Evolutionary conservation across 2,888 invertebrate species (phyloP), one percentile per base, ranked within the genome.

Genomic region (Timema cristinae): DNA sequence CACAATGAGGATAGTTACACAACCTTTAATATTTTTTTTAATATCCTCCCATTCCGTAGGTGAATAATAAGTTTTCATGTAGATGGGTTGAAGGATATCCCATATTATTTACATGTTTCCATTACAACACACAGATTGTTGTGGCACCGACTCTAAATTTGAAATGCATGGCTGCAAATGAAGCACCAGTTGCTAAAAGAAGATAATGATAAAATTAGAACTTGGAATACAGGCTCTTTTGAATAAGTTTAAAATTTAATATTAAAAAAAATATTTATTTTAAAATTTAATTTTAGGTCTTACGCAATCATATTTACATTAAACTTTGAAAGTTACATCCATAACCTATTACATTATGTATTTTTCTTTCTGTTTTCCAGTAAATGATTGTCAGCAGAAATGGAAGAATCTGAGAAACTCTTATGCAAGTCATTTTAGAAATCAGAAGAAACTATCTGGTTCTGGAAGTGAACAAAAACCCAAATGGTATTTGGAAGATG

Each of bases 91-190:
- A 59, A 59, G n/a, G 7, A 59, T n/a, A 13, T 59, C 59, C 59
- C n/a, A n/a, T 59, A 59, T n/a, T 15, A 59, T 59, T 5, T n/a
- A 32, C 59, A 59, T 9, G 59, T 59, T 59, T 59, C 59, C 32
- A 32, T 59, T 59, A 59, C 59, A 59, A 7, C 9, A 59, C 16
- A 59, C 59, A 0, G n/a, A 59, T 59, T 59, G 13, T 13, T 59
- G 59, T n/a, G 13, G 9, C 15, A 59, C 15, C 59, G n/a, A 59
- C 32, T 59, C 59, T 59, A 59, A 59, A n/a, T 59, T n/a, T 2
- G 9, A 9, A 59, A n/a, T 13, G 59, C 9, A 13, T 6, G 59
- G 15, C 15, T 16, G 59, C 5, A 59, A 59, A 59, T 59, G 13
- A n/a, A 59, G 59, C 15, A 16, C 15, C 59, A 10, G 59, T 59